Percentiles rank a stretch among this genome's conserved stretches.
These are phyloP conservation scores for Aphidius gifuensis DNA, from an alignment of 1,140 invertebrate species.

Conservation along the genomic window DNA sequence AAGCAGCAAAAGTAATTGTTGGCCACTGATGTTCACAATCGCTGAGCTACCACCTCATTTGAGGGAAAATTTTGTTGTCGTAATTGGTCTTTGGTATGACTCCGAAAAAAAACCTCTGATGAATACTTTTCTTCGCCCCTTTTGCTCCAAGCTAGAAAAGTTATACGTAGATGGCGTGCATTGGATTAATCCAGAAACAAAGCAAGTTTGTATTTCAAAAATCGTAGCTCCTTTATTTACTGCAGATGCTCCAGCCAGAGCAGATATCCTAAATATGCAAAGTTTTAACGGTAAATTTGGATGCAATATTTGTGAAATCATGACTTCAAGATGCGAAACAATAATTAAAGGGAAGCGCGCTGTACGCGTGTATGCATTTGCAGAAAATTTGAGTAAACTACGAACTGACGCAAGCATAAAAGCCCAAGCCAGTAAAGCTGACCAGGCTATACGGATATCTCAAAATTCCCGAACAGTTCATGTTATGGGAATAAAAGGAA, in stretches of 20 bases:
- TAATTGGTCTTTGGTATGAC: constrained; percentile 24
- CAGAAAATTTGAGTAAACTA: constrained; percentile 5
- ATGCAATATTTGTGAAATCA: constrained; percentile 33
- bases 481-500: constrained; percentile 26
- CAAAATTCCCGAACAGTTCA: constrained; percentile 1
- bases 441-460: constrained; percentile 14
- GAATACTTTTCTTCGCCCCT: constrained; percentile 25
- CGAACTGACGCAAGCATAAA: constrained; percentile 18
- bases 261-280: no score
- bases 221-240: constrained; percentile 27
- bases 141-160: constrained; percentile 18
- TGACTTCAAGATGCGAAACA: constrained; percentile 17
- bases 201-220: constrained; percentile 17
- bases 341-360: constrained; percentile 1
- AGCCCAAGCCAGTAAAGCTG: no score
- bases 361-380: constrained; percentile 10
- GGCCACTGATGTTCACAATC: constrained; percentile 24
- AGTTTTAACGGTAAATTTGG: constrained; percentile 25
- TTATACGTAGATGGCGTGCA: constrained; percentile 13
- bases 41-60: constrained; percentile 26
- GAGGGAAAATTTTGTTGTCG: constrained; percentile 16
- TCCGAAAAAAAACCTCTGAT: constrained; percentile 20
- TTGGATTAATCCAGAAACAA: constrained; percentile 23
- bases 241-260: constrained; percentile 32
- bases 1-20: constrained; percentile 24